Evolutionary conservation across 2,888 invertebrate species (phyloP), one percentile per base, ranked within the genome.

Genomic region (Tipula lateralis): DNA sequence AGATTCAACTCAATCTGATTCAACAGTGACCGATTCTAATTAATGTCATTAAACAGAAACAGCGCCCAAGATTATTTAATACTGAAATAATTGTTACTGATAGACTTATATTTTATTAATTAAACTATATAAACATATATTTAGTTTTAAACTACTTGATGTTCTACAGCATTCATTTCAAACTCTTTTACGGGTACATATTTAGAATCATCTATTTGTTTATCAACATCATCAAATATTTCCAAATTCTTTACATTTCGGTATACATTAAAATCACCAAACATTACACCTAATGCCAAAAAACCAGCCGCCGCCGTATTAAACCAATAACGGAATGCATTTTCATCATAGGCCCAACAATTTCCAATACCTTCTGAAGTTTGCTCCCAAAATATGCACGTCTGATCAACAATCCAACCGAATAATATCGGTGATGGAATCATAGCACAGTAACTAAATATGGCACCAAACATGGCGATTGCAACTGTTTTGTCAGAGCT

Each of bases 401-500:
- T 82, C n/a, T 82, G 82, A 82, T 82, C 82, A n/a, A 82, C 16
- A 16, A 82, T 82, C 82, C 82, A 82, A n/a, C 82, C 82, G 16
- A 30, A 82, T n/a, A 82, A 82, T 16, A 82, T 82, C 0, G 82
- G 82, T 30, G 30, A 29, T n/a, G 82, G 82, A 5, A 82, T 82
- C 32, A 82, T 29, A 9, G 82, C 32, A 32, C 13, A 82, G 32
- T 30, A 30, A 32, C 82, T 30, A 13, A 30, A 30, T 6, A 30
- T n/a, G 7, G 66, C 24, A 9, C 2, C 7, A 24, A 66, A 66
- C 24, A 66, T 24, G 19, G 66, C 66, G 24, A 66, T 6, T 3
- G 66, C 66, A 7, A 66, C 66, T 12, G 66, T 2, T 66, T 66
- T 66, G 24, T 66, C 66, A 7, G 9, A 19, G 0, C 12, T 19